Evolutionary conservation across 1,140 invertebrate genomes (phyloP), one percentile per base, ranked within the genome.

Genomic region (Drosophila cardini): DNA sequence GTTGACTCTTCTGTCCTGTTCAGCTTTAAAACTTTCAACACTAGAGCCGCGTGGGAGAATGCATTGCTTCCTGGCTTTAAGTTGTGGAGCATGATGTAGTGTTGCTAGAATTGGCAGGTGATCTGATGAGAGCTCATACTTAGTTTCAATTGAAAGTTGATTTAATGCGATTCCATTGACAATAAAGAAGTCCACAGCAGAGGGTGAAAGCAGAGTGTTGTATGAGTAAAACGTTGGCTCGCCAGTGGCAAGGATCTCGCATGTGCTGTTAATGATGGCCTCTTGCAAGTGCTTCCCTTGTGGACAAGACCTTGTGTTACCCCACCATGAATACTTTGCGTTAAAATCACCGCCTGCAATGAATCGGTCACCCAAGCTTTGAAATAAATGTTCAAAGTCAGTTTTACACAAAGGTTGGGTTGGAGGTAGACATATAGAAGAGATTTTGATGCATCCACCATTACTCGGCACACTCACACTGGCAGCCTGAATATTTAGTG

Each of bases 31-130:
- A 6, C 4, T 1, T 34, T 34, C 32, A 34, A 34, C 32, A 34
- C 32, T 4, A 34, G 32, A 2, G 4, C 32, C 32, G 2, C 32
- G 2, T 34, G 32, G 32, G 5, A 34, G 32, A 34, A 34, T 34
- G 5, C 5, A 0, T 6, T 3, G 32, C 32, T 34, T 34, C 1
- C 7, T 34, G 32, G 5, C 5, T 34, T 34, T 61, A 32, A 21
- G 13, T 18, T 69, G 16, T 1, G 46, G 34, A 34, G 15, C 34
- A 15, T 62, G 67, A 7, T 32, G 26, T 10, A 69, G 26, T 8
- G 56, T 69, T 50, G 65, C 95, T 95, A 90, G 43, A 94, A 94
- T 9, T 13, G 56, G 5, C 30, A 70, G 10, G 16, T 70, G 67
- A 30, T 46, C 46, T 2, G 57, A 53, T 2, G 55, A 53, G 21